phyloP scores from a whole-genome alignment of 2,797 vertebrate species.

The Arrhamphus sclerolepis region DNA sequence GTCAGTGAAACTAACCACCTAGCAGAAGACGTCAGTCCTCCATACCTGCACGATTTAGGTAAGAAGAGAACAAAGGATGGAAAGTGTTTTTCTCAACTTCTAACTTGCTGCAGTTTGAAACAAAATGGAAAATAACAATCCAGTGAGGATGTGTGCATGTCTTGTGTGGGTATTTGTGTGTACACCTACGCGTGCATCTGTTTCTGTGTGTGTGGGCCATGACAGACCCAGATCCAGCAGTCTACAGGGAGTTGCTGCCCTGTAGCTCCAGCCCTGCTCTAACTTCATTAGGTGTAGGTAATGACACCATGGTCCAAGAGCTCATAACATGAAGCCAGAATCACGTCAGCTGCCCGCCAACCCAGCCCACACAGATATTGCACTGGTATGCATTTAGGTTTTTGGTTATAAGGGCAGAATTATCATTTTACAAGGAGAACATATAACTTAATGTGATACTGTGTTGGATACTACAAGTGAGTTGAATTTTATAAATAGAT shows the following conservation, averaged over 20 bases:
- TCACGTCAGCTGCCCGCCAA: constrained; percentile 47
- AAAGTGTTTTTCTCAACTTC: constrained; percentile 10
- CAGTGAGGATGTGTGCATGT: constrained; percentile 14
- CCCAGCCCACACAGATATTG: constrained; percentile 66
- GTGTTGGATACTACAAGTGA: constrained; percentile 41
- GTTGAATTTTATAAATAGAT: constrained; percentile 51
- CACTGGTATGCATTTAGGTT: constrained; percentile 45
- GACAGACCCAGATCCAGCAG: constrained; percentile 52
- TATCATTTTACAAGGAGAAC: constrained; percentile 35
- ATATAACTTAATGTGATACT: constrained; percentile 42
- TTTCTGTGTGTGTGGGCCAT: constrained; percentile 64
- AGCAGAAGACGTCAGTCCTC: constrained; percentile 57
- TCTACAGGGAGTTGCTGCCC: constrained; percentile 75
- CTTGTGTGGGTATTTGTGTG: constrained; percentile 23
- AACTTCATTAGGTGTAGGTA: constrained; percentile 83
- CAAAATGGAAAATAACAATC: constrained; percentile 19
- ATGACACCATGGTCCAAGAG: constrained; percentile 72
- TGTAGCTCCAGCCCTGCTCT: constrained; percentile 70
- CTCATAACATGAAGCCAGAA: constrained; percentile 77
- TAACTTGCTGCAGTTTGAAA: constrained; percentile 2
- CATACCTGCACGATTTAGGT: constrained; percentile 54
- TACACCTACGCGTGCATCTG: constrained; percentile 27
- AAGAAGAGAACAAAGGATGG: constrained; percentile 23
- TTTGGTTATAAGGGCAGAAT: constrained; percentile 38
- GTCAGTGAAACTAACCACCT: constrained; percentile 55